Evolutionary conservation across 2,113 vertebrate species (phyloP), one percentile per base, ranked within the genome.

Genomic region (Ovis canadensis): DNA sequence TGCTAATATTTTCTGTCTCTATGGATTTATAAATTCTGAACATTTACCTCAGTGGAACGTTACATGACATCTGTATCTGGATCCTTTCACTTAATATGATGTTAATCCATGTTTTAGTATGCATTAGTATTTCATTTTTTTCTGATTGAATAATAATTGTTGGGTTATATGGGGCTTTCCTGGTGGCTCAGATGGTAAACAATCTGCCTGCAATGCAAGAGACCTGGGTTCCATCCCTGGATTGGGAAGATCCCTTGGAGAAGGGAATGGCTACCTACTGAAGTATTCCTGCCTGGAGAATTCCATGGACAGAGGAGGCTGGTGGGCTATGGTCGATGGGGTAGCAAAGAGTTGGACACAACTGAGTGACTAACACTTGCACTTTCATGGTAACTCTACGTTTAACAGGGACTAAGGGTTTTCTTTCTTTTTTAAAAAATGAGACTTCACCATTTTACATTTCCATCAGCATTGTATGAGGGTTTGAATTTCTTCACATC

Each of bases 1-100:
- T 40, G 60, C 31, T 52, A 31, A 59, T 81, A 67, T 25, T 91
- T 94, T 89, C 52, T 92, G 60, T 74, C 13, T 84, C 33, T 67
- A 50, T 59, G 55, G 12, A 86, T 96, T 94, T 96, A 36, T 98
- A 54, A 89, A 60, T 80, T 89, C n/a, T 83, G 36, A 55, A 87
- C 48, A 87, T 83, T 92, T 80, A 67, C 87, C 52, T 87, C 90
- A 83, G 16, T 90, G 25, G 48, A 77, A 59, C 27, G 54, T 59
- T 78, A 54, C 23, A 77, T 64, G 45, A 21, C 15, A 4, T 87
- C 57, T 92, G 15, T 50, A 59, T 92, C 33, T 80, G 83, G 5
- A 57, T 89, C 23, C 15, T 91, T 85, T 64, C 36, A 74, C n/a
- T 91, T 92, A 92, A 57, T 27, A 50, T 95, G 93, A 82, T 82